A percentile compares a stretch with the other conserved stretches of the same genome.
Evolutionary conservation across 2,888 invertebrate species (phyloP).

Genomic region (Patella depressa): DNA sequence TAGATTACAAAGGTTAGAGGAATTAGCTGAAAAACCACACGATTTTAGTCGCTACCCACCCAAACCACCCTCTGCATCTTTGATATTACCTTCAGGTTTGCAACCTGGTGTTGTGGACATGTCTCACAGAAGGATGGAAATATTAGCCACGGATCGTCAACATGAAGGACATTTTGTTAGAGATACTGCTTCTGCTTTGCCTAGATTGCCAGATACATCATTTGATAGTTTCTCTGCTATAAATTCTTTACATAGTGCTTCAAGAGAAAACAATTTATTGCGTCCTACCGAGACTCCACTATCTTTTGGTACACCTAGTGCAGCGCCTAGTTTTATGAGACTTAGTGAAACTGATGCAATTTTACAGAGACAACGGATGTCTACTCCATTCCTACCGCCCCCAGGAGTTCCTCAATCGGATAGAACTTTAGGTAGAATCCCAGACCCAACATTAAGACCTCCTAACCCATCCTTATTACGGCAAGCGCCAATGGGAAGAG

Average conservation of each 20-base stretch:
- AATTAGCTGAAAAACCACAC: constrained; percentile 40
- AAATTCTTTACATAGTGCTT: constrained; percentile 38
- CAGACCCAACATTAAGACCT: constrained; percentile 51
- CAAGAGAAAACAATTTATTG: constrained; percentile 38
- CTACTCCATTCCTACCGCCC: constrained; percentile 51
- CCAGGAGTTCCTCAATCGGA: constrained; percentile 39
- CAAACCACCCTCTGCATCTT: constrained; percentile 20
- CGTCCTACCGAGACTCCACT: constrained; percentile 41
- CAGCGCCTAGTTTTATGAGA: constrained; percentile 50
- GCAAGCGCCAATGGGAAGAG: constrained; percentile 51
- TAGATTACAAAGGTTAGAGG: constrained; percentile 39
- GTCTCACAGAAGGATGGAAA: constrained; percentile 57
- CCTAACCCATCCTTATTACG: constrained; percentile 50
- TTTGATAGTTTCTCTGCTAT: constrained; percentile 40
- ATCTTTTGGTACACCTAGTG: constrained; percentile 35
- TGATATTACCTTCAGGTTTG: constrained; percentile 25
- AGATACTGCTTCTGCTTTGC: constrained; percentile 38
- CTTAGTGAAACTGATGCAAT: constrained; percentile 60
- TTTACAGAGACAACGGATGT: constrained; percentile 59
- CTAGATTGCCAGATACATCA: constrained; percentile 39
- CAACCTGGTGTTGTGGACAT: constrained; percentile 52
- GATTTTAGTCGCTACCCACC: constrained; percentile 27
- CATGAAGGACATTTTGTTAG: constrained; percentile 44
- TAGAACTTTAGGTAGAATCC: constrained; percentile 50
- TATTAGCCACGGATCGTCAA: constrained; percentile 51